Evolutionary conservation across 1,140 invertebrate species (phyloP).

Genomic region (Chrysopa pallens): DNA sequence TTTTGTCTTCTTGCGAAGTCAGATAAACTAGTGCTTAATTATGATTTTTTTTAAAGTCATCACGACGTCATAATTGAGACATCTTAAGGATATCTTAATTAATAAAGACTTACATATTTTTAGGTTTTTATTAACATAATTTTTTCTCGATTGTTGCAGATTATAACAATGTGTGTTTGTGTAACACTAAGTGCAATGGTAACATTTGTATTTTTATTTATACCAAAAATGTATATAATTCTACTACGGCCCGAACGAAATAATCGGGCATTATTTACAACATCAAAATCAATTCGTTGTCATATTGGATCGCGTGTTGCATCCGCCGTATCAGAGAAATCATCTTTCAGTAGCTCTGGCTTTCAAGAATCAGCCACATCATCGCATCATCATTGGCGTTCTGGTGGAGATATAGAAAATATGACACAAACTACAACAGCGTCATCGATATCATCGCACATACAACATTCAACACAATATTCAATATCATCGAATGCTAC

Average conservation of each 20-base stretch:
- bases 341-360: constrained; percentile 10
- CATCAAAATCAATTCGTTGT: constrained; percentile 57
- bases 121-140: too few species aligned
- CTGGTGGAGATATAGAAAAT: constrained; percentile 3
- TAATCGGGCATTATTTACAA: constrained; percentile 58
- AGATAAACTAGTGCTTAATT: too few species aligned
- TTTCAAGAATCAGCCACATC: background rate
- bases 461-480: constrained; percentile 3
- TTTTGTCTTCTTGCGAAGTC: too few species aligned
- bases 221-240: constrained; percentile 67
- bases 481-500: background rate
- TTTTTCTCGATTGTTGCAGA: constrained; percentile 16
- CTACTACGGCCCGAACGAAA: constrained; percentile 59
- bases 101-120: too few species aligned
- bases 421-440: constrained; percentile 5
- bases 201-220: constrained; percentile 57
- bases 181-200: constrained; percentile 54
- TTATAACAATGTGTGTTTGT: constrained; percentile 52
- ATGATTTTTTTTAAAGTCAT: too few species aligned
- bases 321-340: constrained; percentile 22
- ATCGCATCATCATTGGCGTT: too few species aligned
- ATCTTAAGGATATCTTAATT: too few species aligned
- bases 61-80: too few species aligned
- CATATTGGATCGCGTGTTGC: constrained; percentile 45
- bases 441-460: constrained; percentile 3